Conservation (phyloP, 2,797 vertebrate genomes). For the Diplodus puntazzo region DNA sequence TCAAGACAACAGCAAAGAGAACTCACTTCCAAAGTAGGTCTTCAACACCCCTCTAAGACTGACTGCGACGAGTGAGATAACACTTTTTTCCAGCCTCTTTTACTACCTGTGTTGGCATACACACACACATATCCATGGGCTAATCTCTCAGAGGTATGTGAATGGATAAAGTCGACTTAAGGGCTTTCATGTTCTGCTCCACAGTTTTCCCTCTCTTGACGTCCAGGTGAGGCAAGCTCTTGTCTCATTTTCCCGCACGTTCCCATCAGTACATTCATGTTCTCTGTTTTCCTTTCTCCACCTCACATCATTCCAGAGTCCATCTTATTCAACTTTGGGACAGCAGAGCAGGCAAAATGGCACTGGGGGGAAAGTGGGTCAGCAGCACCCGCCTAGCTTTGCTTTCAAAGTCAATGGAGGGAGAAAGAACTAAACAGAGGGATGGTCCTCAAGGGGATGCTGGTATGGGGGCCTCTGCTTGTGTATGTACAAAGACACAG, state of each 20-base stretch:
- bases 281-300: neutral
- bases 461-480: slow-evolving; percentile 60
- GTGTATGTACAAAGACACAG: slow-evolving; percentile 25
- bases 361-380: slow-evolving; percentile 77
- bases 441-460: slow-evolving; percentile 52
- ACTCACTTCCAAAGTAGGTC: slow-evolving; percentile 52
- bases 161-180: slow-evolving; percentile 75
- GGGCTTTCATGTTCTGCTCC: slow-evolving; percentile 72
- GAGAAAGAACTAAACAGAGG: slow-evolving; percentile 64
- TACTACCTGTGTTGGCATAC: slow-evolving; percentile 44
- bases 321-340: slow-evolving; percentile 69
- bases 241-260: slow-evolving; percentile 44
- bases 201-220: slow-evolving; percentile 57
- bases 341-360: slow-evolving; percentile 68
- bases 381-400: slow-evolving; percentile 56
- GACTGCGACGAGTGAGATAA: slow-evolving; percentile 36
- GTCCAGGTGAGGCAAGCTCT: slow-evolving; percentile 67
- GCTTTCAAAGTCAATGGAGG: slow-evolving; percentile 72
- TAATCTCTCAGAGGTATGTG: slow-evolving; percentile 76
- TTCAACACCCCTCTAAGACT: slow-evolving; percentile 25
- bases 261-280: slow-evolving; percentile 24
- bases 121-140: slow-evolving; percentile 49
- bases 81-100: slow-evolving; percentile 18
- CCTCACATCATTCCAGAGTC: slow-evolving; percentile 45
- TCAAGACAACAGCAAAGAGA: slow-evolving; percentile 26